These are phyloP conservation scores for Eumerus sabulonum DNA, from an alignment of 2,888 invertebrate species.

Conservation along the genomic window DNA sequence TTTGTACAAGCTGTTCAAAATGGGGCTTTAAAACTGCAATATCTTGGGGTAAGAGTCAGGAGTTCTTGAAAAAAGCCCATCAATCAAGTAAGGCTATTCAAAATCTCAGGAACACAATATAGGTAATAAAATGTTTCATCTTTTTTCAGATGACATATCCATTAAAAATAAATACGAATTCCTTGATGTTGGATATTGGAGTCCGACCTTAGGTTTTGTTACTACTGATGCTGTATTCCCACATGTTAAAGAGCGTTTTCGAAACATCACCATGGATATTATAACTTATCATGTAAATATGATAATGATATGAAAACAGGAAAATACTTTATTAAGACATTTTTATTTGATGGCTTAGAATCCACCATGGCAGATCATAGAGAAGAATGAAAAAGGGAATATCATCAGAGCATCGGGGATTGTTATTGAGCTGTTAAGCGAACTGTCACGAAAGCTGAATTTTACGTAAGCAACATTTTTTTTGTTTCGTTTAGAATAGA, in stretches of 20 bases:
- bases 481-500: background rate
- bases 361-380: constrained; percentile 92
- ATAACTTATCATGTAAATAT: constrained; percentile 86
- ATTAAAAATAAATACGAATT: constrained; percentile 75
- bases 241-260: constrained; percentile 88
- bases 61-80: constrained; percentile 65
- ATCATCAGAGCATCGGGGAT: constrained; percentile 84
- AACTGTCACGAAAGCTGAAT: constrained; percentile 87
- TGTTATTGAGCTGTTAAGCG: constrained; percentile 88
- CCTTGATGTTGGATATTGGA: constrained; percentile 86
- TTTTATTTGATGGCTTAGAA: constrained; percentile 81
- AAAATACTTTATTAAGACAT: constrained; percentile 49
- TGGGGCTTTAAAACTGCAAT: constrained; percentile 82
- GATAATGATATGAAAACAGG: background rate
- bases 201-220: constrained; percentile 84
- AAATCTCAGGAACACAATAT: background rate
- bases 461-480: constrained; percentile 83
- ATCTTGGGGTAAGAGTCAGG: constrained; percentile 81
- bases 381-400: constrained; percentile 80
- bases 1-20: constrained; percentile 81
- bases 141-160: constrained; percentile 54
- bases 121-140: no score
- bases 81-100: constrained; percentile 5
- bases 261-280: constrained; percentile 86
- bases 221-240: constrained; percentile 88